Percentiles rank a stretch among this genome's conserved stretches.
Evolutionary conservation across 2,113 vertebrate species (phyloP).

Genomic region (Oostethus manadensis): DNA sequence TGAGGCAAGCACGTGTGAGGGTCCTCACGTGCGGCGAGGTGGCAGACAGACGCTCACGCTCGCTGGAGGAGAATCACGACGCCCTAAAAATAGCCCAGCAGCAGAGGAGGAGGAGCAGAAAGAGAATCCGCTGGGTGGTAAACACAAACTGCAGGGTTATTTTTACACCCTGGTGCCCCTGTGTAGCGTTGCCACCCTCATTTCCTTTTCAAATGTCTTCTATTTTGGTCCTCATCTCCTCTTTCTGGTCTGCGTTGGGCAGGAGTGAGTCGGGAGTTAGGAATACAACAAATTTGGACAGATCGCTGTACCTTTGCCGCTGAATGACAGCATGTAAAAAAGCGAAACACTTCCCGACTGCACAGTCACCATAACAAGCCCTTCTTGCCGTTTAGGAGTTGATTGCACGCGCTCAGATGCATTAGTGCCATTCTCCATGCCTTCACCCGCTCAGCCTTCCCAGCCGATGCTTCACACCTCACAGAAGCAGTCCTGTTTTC

Average conservation of each 20-base stretch:
- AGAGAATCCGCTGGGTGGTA: conserved; percentile 19
- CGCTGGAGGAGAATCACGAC: conserved; percentile 28
- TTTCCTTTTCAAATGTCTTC: neutral
- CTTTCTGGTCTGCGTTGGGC: neutral
- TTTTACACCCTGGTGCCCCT: conserved; percentile 39
- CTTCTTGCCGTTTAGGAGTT: neutral
- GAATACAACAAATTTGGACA: too few species aligned
- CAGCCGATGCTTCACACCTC: too few species aligned
- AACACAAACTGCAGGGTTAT: conserved; percentile 52
- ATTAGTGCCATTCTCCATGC: conserved; percentile 11
- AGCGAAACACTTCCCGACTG: neutral
- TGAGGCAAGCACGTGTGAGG: conserved; percentile 36
- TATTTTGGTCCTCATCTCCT: neutral
- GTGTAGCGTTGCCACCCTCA: conserved; percentile 26
- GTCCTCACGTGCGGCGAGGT: conserved; percentile 47
- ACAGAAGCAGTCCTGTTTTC: too few species aligned
- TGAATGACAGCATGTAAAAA: neutral
- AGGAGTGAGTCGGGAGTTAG: neutral
- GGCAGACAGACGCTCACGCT: conserved; percentile 42
- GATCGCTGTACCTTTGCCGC: too few species aligned
- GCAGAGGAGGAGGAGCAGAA: conserved; percentile 30
- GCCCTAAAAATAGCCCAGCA: conserved; percentile 51
- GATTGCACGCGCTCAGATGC: conserved; percentile 1
- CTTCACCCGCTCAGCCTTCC: neutral
- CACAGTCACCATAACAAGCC: conserved; percentile 40